Conservation (phyloP, 92 coral and sea anemone genomes). For the Palythoa heliodiscus region DNA sequence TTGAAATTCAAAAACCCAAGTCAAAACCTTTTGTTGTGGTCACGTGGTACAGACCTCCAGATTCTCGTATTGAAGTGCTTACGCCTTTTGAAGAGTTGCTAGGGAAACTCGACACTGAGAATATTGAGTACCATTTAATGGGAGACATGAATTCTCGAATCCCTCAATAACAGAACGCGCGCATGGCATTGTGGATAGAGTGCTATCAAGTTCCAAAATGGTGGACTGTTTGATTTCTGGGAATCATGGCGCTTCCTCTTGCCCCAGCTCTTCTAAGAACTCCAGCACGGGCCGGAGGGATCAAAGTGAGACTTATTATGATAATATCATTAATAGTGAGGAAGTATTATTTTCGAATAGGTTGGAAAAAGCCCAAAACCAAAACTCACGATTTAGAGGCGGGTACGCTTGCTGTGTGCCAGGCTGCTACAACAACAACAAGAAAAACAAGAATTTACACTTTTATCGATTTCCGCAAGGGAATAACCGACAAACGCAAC, state of each 20-base stretch:
- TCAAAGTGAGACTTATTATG: not conserved
- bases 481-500: not conserved
- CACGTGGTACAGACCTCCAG: too few relatives aligned
- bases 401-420: not conserved
- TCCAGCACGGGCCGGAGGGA: conserved; percentile 6
- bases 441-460: conserved; percentile 2
- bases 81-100: too few relatives aligned
- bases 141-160: not conserved
- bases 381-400: not conserved
- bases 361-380: conserved; percentile 5
- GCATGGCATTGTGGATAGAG: not conserved
- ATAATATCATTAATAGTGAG: not conserved
- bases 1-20: too few relatives aligned
- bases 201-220: not conserved
- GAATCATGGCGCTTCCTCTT: not conserved
- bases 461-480: conserved; percentile 4
- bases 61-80: too few relatives aligned
- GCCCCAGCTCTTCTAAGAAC: not conserved
- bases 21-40: too few relatives aligned
- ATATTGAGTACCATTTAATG: too few relatives aligned
- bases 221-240: not conserved
- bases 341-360: conserved; percentile 2
- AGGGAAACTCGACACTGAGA: too few relatives aligned
- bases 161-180: not conserved
- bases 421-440: conserved; percentile 2